These are phyloP conservation scores for Syrista parreyssii DNA, from an alignment of 2,888 invertebrate genomes.

Conservation along the genomic window DNA sequence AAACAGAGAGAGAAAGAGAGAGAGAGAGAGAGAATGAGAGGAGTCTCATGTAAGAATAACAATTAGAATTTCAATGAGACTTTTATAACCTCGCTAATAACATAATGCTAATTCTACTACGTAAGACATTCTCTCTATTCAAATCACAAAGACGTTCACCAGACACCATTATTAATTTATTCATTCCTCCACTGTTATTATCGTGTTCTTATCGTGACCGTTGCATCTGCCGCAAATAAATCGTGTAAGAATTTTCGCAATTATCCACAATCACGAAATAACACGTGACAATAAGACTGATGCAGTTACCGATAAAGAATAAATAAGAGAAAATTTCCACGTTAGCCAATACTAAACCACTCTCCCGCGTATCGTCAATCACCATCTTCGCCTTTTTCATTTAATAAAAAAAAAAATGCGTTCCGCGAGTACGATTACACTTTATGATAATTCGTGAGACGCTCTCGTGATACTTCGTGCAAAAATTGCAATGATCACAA, in stretches of 20 bases:
- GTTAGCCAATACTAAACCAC: neutral
- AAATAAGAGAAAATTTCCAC: neutral
- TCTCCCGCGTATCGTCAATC: neutral
- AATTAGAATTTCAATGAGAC: neutral
- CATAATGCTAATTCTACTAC: neutral
- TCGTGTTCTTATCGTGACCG: neutral
- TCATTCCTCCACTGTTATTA: neutral
- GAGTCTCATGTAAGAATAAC: neutral
- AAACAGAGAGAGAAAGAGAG: neutral
- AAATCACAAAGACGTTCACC: constrained; percentile 21
- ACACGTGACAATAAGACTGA: neutral
- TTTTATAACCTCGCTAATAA: neutral
- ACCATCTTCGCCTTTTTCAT: neutral
- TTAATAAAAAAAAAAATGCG: neutral
- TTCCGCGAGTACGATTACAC: neutral
- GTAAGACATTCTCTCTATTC: constrained; percentile 8
- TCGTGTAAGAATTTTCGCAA: neutral
- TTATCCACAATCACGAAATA: neutral
- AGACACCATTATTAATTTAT: constrained; percentile 12
- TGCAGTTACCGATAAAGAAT: neutral
- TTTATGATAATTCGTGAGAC: neutral
- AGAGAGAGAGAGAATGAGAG: neutral
- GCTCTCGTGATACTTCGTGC: constrained; percentile 39
- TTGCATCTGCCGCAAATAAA: neutral
- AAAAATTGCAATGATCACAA: constrained; percentile 41